Conservation (phyloP, 2,113 vertebrate genomes). For the Alethe diademata region DNA sequence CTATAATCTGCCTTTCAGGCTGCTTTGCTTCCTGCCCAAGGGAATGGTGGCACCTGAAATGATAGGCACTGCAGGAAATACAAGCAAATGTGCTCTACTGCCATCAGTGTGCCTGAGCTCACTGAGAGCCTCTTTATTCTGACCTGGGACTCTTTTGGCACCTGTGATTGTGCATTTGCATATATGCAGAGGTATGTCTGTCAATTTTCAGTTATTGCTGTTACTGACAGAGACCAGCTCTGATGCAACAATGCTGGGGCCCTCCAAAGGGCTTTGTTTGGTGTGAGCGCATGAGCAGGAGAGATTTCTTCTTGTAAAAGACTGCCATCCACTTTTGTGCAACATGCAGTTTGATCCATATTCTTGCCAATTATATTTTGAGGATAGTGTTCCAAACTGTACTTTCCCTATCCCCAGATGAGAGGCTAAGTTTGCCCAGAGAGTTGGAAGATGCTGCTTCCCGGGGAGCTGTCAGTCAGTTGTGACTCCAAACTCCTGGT, state of each 20-base stretch:
- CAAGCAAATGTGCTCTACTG: background rate
- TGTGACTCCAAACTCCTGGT: background rate
- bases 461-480: background rate
- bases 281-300: background rate
- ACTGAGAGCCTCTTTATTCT: background rate
- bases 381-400: background rate
- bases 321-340: background rate
- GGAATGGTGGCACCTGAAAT: background rate
- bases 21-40: background rate
- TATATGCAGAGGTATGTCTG: background rate
- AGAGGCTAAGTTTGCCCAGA: background rate
- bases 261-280: background rate
- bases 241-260: accelerated
- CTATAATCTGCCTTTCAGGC: background rate
- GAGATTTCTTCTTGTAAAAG: background rate
- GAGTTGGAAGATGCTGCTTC: background rate
- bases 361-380: background rate
- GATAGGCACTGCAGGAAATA: background rate
- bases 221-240: accelerated
- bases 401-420: background rate
- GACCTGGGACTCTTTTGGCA: background rate
- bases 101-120: background rate
- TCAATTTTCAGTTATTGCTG: background rate
- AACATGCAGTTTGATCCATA: background rate
- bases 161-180: background rate